Conservation (phyloP, 2,888 invertebrate species). For the Timema cristinae region DNA sequence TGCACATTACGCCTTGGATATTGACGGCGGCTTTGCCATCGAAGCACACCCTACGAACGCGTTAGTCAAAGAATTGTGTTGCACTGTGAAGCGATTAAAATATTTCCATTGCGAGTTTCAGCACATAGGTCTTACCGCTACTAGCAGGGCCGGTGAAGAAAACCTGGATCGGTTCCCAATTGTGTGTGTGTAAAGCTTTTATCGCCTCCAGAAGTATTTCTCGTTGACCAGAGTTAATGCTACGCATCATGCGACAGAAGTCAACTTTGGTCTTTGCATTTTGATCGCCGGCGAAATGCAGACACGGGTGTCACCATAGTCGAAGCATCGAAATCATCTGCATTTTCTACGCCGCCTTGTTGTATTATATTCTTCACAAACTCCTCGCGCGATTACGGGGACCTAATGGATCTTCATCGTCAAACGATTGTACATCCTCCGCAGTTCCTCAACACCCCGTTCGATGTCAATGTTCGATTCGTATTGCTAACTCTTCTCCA, state of each 20-base stretch:
- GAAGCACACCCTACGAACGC: background rate
- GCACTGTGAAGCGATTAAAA: background rate
- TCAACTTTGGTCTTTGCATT: conserved; percentile 23
- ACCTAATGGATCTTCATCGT: conserved; percentile 6
- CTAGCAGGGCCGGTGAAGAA: background rate
- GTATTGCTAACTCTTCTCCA: background rate
- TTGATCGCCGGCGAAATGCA: background rate
- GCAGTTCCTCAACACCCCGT: background rate
- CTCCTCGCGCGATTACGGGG: conserved; percentile 1
- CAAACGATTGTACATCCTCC: background rate
- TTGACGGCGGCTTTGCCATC: background rate
- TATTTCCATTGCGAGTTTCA: conserved; percentile 9
- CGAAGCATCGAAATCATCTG: conserved; percentile 10
- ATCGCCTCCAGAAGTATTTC: conserved; percentile 9
- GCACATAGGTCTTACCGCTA: conserved; percentile 6
- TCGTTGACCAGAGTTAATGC: conserved; percentile 18
- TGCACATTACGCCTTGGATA: background rate
- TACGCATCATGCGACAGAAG: conserved; percentile 24
- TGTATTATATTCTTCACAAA: conserved; percentile 8
- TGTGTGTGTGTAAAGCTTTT: background rate
- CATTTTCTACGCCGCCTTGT: background rate
- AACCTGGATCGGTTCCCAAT: background rate
- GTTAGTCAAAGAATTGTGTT: background rate
- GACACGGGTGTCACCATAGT: background rate
- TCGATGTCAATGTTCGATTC: conserved; percentile 13